Conservation (phyloP, 1,140 invertebrate species). For the Meloidogyne floridensis region DNA sequence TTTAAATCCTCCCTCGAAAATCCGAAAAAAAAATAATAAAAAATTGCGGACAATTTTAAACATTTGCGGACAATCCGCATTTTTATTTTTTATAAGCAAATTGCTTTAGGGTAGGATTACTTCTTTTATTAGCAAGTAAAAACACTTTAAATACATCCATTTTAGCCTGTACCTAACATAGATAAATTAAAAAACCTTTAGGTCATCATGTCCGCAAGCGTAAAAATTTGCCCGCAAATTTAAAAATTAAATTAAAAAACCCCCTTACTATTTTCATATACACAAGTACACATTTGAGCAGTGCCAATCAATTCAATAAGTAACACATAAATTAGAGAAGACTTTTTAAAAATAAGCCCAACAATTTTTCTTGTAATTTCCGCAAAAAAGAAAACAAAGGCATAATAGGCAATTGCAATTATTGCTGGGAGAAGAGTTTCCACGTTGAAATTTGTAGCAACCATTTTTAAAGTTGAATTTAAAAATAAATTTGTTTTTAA, state of each 20-base stretch:
- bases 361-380: constrained; percentile 50
- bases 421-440: constrained; percentile 36
- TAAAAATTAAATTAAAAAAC: constrained; percentile 20
- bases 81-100: not conserved
- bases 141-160: too few species aligned
- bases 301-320: constrained; percentile 58
- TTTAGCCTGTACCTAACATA: too few species aligned
- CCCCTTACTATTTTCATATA: constrained; percentile 59
- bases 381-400: constrained; percentile 46
- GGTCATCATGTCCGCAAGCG: not conserved
- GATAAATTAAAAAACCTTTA: not conserved
- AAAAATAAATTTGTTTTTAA: not conserved
- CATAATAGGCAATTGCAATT: constrained; percentile 41
- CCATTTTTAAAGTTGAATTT: not conserved
- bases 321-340: constrained; percentile 37
- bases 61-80: not conserved
- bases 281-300: constrained; percentile 63
- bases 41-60: too few species aligned
- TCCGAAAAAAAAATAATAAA: too few species aligned
- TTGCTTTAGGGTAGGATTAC: too few species aligned
- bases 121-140: too few species aligned
- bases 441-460: not conserved
- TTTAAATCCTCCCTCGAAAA: too few species aligned
- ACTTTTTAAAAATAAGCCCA: constrained; percentile 42
- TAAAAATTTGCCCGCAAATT: not conserved